phyloP scores from a whole-genome alignment of 2,797 vertebrate genomes.

The Sparus aurata region DNA sequence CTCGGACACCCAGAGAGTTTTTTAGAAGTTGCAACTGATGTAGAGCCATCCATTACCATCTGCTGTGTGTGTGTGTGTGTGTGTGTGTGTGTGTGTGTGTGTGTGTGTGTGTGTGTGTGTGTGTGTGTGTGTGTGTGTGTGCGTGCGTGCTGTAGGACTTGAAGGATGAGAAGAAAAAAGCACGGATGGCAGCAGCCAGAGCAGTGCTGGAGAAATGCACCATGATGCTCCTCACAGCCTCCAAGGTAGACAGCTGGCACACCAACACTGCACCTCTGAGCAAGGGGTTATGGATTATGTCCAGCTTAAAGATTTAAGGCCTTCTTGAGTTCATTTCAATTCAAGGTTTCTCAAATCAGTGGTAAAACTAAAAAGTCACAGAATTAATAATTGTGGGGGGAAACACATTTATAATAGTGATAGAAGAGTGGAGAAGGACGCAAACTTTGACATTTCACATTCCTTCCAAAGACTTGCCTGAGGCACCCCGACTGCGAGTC shows the following conservation, averaged over 20 bases:
- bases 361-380: neutral
- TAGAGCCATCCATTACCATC: conserved; percentile 52
- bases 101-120: neutral
- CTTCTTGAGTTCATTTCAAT: conserved; percentile 23
- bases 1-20: conserved; percentile 40
- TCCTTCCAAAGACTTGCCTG: conserved; percentile 92
- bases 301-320: conserved; percentile 21
- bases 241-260: conserved; percentile 89
- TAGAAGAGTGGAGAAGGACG: conserved; percentile 17
- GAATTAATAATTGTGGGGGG: conserved; percentile 1
- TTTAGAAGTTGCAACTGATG: conserved; percentile 38
- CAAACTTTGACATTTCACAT: conserved; percentile 66
- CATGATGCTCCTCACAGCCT: conserved; percentile 99
- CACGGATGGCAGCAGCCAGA: conserved; percentile 96
- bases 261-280: conserved; percentile 9
- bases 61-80: conserved; percentile 32
- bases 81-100: conserved; percentile 10
- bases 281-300: conserved; percentile 26
- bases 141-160: conserved; percentile 88
- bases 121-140: conserved; percentile 17
- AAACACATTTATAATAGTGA: conserved; percentile 1
- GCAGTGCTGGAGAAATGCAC: conserved; percentile 98
- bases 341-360: conserved; percentile 15
- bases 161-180: conserved; percentile 99
- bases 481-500: conserved; percentile 98